Evolutionary conservation across 2,888 invertebrate species (phyloP).

Genomic region (Molanna angustata): DNA sequence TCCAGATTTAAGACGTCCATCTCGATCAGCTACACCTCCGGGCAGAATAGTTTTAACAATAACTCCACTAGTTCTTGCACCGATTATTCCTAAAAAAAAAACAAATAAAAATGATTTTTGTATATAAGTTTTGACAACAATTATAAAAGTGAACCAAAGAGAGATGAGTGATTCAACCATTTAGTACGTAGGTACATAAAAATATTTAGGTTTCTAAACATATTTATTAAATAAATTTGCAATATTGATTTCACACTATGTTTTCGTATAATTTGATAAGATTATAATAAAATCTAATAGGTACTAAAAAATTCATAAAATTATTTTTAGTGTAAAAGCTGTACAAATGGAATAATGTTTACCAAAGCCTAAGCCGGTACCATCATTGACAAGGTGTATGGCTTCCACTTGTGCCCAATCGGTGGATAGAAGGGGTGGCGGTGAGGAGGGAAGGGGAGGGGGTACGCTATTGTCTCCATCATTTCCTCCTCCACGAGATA

Average conservation of each 20-base stretch:
- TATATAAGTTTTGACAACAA: neutral
- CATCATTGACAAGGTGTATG: slow-evolving; percentile 96
- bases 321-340: too few species aligned
- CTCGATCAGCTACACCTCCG: slow-evolving; percentile 96
- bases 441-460: slow-evolving; percentile 36
- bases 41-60: slow-evolving; percentile 98
- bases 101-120: neutral
- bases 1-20: slow-evolving; percentile 94
- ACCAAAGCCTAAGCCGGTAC: slow-evolving; percentile 96
- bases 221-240: too few species aligned
- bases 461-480: slow-evolving; percentile 39
- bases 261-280: too few species aligned
- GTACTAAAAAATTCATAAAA: neutral
- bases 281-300: neutral
- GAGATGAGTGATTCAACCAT: too few species aligned
- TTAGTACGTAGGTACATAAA: too few species aligned
- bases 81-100: slow-evolving; percentile 73
- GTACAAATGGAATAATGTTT: too few species aligned
- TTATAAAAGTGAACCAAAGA: too few species aligned
- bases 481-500: slow-evolving; percentile 57
- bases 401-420: slow-evolving; percentile 98
- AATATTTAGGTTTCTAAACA: too few species aligned
- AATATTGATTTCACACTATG: too few species aligned
- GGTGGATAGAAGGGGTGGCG: slow-evolving; percentile 55
- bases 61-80: slow-evolving; percentile 96